A percentile compares a stretch with the other conserved stretches of the same genome.
phyloP scores from a whole-genome alignment of 2,888 invertebrate genomes.

The Caenorhabditis virilis region DNA sequence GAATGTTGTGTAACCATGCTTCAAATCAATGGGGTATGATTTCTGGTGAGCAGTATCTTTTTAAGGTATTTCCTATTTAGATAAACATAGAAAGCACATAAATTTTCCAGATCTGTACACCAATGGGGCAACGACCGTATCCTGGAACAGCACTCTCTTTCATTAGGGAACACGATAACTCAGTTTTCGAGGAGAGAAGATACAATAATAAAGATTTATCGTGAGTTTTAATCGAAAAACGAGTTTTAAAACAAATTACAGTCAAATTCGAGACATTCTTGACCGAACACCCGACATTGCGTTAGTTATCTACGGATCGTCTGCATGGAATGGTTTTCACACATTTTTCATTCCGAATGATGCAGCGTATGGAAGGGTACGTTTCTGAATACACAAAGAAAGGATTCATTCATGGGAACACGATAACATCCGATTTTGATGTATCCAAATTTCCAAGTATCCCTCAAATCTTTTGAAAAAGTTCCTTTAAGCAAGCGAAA shows the following conservation, averaged over 20 bases:
- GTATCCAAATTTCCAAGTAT: no score
- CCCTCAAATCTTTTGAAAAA: no score
- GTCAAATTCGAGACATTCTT: constrained; percentile 66
- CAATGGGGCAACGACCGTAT: constrained; percentile 66
- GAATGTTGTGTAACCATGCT: constrained; percentile 67
- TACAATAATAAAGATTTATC: constrained; percentile 67
- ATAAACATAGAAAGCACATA: background rate
- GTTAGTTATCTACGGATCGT: constrained; percentile 65
- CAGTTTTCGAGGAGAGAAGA: constrained; percentile 63
- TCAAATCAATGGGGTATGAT: constrained; percentile 67
- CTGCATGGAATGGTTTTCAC: constrained; percentile 67
- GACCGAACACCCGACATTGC: constrained; percentile 67
- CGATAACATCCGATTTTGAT: no score
- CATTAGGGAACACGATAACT: constrained; percentile 62
- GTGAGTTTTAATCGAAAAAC: constrained; percentile 41
- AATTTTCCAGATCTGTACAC: constrained; percentile 61
- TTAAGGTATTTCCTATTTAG: constrained; percentile 41
- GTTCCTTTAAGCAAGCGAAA: no score
- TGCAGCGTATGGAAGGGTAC: constrained; percentile 65
- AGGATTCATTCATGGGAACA: no score
- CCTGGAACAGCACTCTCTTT: constrained; percentile 66
- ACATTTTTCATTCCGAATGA: constrained; percentile 69
- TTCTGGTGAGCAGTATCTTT: constrained; percentile 68
- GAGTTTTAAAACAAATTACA: constrained; percentile 32
- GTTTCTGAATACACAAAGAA: no score